These are phyloP conservation scores for Schmidtea mediterranea DNA, from an alignment of 1,140 invertebrate species.

Conservation along the genomic window DNA sequence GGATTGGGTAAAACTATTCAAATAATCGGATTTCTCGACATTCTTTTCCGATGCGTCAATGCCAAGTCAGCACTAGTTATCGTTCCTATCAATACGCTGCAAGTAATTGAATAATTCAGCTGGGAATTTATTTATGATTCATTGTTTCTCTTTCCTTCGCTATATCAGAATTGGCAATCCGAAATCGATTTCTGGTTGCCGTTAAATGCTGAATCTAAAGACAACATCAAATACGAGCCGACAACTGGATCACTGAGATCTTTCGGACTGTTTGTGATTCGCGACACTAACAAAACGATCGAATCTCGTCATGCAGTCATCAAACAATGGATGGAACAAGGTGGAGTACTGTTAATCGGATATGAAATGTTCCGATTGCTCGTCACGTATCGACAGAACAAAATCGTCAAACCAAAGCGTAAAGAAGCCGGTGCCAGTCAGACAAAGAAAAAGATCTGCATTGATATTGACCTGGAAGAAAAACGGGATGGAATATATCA, in stretches of 20 bases:
- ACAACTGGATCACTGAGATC: conserved; percentile 29
- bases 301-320: conserved; percentile 36
- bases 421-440: conserved; percentile 12
- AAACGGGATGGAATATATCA: neutral
- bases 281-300: conserved; percentile 72
- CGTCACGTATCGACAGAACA: conserved; percentile 36
- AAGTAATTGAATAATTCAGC: no score
- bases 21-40: conserved; percentile 71
- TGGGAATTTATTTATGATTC: no score
- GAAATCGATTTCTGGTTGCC: conserved; percentile 93
- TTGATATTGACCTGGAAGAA: conserved; percentile 8
- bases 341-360: conserved; percentile 78
- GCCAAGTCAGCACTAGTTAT: conserved; percentile 69
- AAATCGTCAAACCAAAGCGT: conserved; percentile 24
- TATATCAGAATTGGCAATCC: conserved; percentile 65
- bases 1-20: conserved; percentile 82
- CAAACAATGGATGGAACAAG: conserved; percentile 42
- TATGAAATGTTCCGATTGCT: conserved; percentile 77
- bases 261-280: conserved; percentile 62
- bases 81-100: conserved; percentile 84
- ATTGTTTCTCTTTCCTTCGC: neutral
- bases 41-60: conserved; percentile 65
- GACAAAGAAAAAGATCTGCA: conserved; percentile 9
- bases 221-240: neutral
- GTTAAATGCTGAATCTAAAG: conserved; percentile 14